phyloP scores from a whole-genome alignment of 2,888 invertebrate species.

The Aelia acuminata region DNA sequence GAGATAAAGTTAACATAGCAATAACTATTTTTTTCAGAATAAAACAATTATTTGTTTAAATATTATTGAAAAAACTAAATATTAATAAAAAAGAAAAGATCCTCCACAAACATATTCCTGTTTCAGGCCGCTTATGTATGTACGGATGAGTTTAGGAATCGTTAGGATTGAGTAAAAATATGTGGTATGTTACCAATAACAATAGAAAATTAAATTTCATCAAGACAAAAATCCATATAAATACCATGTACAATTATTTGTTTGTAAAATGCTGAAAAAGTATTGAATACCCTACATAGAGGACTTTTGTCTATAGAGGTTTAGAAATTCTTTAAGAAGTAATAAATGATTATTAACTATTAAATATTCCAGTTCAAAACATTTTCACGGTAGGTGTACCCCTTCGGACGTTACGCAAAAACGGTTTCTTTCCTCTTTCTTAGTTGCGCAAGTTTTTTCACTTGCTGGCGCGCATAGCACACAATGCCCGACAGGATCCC shows the following conservation, averaged over 20 bases:
- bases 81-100: not conserved
- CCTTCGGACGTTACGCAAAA: not conserved
- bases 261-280: no score
- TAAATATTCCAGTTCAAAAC: not conserved
- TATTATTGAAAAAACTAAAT: not conserved
- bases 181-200: no score
- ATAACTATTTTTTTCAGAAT: not conserved
- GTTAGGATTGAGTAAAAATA: no score
- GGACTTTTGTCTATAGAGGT: no score
- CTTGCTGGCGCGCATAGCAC: constrained; percentile 16
- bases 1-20: not conserved
- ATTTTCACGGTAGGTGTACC: not conserved
- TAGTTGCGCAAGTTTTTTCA: constrained; percentile 41
- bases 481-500: not conserved
- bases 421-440: constrained; percentile 30
- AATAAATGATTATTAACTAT: not conserved
- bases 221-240: no score
- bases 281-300: no score
- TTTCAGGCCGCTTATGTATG: no score
- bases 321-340: not conserved
- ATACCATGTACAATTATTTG: no score
- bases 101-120: no score
- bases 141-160: no score
- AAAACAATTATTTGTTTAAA: not conserved
- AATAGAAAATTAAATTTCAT: no score